phyloP scores from a whole-genome alignment of 2,888 invertebrate genomes.

The Sinhomidia bicolor region DNA sequence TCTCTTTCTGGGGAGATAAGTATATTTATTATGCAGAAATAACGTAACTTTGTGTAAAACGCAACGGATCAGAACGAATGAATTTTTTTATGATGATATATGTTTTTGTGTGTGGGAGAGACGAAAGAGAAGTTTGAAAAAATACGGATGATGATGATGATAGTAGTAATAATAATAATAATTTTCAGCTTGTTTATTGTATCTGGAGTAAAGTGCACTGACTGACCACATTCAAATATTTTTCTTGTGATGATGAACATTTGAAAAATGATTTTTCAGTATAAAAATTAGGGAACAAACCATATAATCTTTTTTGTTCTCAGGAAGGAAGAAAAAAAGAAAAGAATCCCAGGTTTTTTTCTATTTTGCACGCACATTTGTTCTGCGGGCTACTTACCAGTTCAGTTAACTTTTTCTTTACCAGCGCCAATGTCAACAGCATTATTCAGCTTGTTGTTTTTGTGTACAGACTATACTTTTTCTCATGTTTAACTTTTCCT shows the following conservation, averaged over 20 bases:
- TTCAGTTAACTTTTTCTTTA: background rate
- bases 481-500: background rate
- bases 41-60: conserved; percentile 71
- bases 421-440: background rate
- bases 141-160: too few species aligned
- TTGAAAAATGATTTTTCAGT: background rate
- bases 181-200: conserved; percentile 4
- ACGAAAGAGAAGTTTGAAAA: conserved; percentile 11
- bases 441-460: too few species aligned
- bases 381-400: too few species aligned
- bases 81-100: conserved; percentile 12
- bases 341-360: background rate
- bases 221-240: conserved; percentile 55
- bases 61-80: conserved; percentile 57
- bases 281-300: background rate
- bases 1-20: background rate
- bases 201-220: conserved; percentile 70
- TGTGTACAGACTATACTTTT: background rate
- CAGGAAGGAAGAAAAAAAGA: background rate
- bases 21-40: conserved; percentile 52
- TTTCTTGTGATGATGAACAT: conserved; percentile 13
- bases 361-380: background rate
- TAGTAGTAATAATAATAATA: background rate
- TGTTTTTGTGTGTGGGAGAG: conserved; percentile 35
- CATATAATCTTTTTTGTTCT: background rate